A percentile compares a stretch with the other conserved stretches of the same genome.
These are phyloP conservation scores for Mergus octosetaceus DNA, from an alignment of 2,797 vertebrate species.

Conservation along the genomic window DNA sequence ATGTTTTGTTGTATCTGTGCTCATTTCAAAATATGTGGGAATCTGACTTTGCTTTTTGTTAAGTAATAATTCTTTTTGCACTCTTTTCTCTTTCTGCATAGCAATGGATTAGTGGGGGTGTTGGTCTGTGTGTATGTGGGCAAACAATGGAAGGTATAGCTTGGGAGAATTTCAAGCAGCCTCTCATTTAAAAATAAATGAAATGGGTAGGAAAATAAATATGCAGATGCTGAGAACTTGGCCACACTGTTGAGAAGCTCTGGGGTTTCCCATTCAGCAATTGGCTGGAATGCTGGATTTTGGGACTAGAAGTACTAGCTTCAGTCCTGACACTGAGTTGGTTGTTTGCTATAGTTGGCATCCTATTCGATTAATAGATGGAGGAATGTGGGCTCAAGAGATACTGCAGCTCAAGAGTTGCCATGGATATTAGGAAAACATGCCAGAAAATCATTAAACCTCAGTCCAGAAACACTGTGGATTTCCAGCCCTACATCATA, in stretches of 20 bases:
- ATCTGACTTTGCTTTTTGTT: not conserved
- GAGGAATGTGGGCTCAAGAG: constrained; percentile 47
- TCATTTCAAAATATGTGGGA: not conserved
- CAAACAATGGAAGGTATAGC: constrained; percentile 27
- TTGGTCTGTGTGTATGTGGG: not conserved
- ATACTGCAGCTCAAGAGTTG: constrained; percentile 27
- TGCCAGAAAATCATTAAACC: constrained; percentile 58
- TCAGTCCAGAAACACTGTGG: constrained; percentile 18
- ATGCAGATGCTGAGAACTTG: constrained; percentile 43
- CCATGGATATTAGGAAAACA: constrained; percentile 54
- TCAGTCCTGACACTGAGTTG: constrained; percentile 13
- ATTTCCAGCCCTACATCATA: constrained; percentile 20
- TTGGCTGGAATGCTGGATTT: not conserved
- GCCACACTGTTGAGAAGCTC: constrained; percentile 12
- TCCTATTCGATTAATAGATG: not conserved
- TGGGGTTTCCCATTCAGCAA: constrained; percentile 42
- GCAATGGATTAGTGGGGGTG: not conserved
- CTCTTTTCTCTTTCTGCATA: not conserved
- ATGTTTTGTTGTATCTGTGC: not conserved
- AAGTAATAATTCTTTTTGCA: not conserved
- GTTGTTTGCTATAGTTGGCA: constrained; percentile 36
- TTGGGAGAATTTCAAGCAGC: constrained; percentile 3
- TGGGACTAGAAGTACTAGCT: constrained; percentile 12
- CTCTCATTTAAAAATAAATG: constrained; percentile 59
- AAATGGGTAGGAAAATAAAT: constrained; percentile 63